Evolutionary conservation across 2,113 vertebrate species (phyloP), one percentile per base, ranked within the genome.

Genomic region (Lucifuga dentata): DNA sequence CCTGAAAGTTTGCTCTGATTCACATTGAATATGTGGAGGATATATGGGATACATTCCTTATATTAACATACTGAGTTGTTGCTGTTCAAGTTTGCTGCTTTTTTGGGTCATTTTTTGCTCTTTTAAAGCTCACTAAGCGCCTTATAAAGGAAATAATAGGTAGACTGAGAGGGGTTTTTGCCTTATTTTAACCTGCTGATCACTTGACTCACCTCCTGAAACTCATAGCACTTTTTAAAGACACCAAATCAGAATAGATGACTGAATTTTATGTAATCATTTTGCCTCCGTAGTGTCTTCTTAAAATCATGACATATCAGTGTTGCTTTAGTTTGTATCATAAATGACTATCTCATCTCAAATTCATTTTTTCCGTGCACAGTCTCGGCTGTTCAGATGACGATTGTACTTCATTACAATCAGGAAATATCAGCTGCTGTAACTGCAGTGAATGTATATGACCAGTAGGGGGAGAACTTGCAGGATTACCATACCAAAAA

Each of bases 11-110:
- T 78, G 81, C 80, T 85, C 75, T 89, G 83, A 88, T 88, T 91
- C 88, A 90, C 87, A 90, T 86, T 89, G 86, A 88, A 90, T 89
- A 85, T 86, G 83, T 87, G 83, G 80, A 84, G 63, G 76, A 86
- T 66, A 69, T 55, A 73, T 78, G 64, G 72, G 80, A 81, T 73
- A 51, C 76, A 81, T 88, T 89, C 73, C 86, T 86, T 71, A 77
- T 71, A 72, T 86, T 84, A 63, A 70, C 46, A 78, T 29, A 49
- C 58, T 72, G 45, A 73, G 58, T 70, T 79, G 45, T 65, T 66
- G 50, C 40, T 74, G 2, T 64, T 33, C 21, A 33, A 32, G 24
- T 79, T 68, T 71, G 43, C 60, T 3, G 23, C 38, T 60, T 68
- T 53, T 75, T 29, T 17, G 11, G 33, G 48, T 43, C 26, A n/a